phyloP scores from a whole-genome alignment of 2,888 invertebrate species.

The Noctua janthe region DNA sequence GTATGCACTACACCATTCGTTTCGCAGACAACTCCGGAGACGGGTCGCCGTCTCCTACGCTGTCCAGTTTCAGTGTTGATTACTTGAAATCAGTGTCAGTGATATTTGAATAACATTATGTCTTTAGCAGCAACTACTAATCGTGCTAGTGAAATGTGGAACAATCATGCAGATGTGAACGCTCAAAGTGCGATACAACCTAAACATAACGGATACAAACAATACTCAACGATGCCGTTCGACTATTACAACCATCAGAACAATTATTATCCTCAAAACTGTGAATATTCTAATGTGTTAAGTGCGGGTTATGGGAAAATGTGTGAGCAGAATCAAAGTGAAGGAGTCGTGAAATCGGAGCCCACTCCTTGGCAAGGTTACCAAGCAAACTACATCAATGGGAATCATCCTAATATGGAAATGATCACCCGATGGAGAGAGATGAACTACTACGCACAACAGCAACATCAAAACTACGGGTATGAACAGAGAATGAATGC shows the following conservation, averaged over 20 bases:
- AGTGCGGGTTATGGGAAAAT: slow-evolving; percentile 74
- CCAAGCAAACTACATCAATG: slow-evolving; percentile 74
- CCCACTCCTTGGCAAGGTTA: slow-evolving; percentile 81
- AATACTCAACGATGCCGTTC: slow-evolving; percentile 74
- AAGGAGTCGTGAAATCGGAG: slow-evolving; percentile 80
- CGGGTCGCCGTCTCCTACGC: slow-evolving; percentile 84
- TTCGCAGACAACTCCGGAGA: slow-evolving; percentile 86
- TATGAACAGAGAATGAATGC: slow-evolving; percentile 76
- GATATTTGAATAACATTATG: slow-evolving; percentile 73
- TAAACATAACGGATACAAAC: slow-evolving; percentile 78
- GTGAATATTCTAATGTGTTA: slow-evolving; percentile 76
- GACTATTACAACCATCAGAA: slow-evolving; percentile 80
- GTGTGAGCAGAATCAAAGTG: slow-evolving; percentile 71
- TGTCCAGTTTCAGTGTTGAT: slow-evolving; percentile 75
- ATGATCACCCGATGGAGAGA: slow-evolving; percentile 84
- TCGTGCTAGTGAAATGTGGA: slow-evolving; percentile 87
- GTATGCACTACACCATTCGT: slow-evolving; percentile 87
- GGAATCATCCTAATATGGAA: slow-evolving; percentile 75
- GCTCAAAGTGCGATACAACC: slow-evolving; percentile 77
- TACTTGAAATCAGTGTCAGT: slow-evolving; percentile 74
- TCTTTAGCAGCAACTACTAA: slow-evolving; percentile 82
- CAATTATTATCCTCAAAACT: slow-evolving; percentile 76
- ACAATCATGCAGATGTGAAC: slow-evolving; percentile 80
- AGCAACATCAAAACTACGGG: slow-evolving; percentile 76
- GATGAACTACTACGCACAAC: slow-evolving; percentile 81